Evolutionary conservation across 2,888 invertebrate genomes (phyloP), one percentile per base, ranked within the genome.

Genomic region (Melanostoma scalare): DNA sequence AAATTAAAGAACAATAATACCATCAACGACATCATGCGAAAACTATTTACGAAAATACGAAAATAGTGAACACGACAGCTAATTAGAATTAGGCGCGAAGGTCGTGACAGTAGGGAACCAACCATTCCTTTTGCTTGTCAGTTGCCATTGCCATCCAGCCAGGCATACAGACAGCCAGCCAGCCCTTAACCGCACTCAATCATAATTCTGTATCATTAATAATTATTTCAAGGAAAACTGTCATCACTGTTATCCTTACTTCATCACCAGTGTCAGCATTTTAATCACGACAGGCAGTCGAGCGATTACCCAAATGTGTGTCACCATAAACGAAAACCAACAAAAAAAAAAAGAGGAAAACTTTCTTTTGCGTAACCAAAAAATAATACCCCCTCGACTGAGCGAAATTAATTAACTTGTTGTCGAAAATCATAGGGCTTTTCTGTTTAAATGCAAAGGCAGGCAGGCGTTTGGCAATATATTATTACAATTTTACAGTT

Each of bases 201-300:
- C 77, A 82, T 68, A 82, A 68, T 75, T 84, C 60, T 67, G 65
- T 69, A 67, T 75, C 84, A 84, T 84, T 84, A 84, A 20, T 20
- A 20, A 84, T 84, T 84, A 84, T 67, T 68, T 71, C 44, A 3
- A 6, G 76, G 36, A 40, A 55, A 53, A 76, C 67, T 74, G 60
- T 71, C 50, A 33, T 35, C 68, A 65, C 10, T 38, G 8, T 72
- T 44, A 72, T 72, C 50, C 53, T 40, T 31, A 65, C 48, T 60
- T 65, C 63, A 73, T 69, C 74, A 58, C 38, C 4, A 20, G 20
- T 20, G 20, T 20, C 20, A 46, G 44, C 61, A 58, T 42, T 72
- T 65, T 65, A 65, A 69, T 63, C 69, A 75, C 63, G 44, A 9
- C 69, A 52, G 33, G 53, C 61, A 46, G 42, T 60, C 38, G 36